Conservation (phyloP, 2,113 vertebrate genomes). For the Copsychus sechellarum region DNA sequence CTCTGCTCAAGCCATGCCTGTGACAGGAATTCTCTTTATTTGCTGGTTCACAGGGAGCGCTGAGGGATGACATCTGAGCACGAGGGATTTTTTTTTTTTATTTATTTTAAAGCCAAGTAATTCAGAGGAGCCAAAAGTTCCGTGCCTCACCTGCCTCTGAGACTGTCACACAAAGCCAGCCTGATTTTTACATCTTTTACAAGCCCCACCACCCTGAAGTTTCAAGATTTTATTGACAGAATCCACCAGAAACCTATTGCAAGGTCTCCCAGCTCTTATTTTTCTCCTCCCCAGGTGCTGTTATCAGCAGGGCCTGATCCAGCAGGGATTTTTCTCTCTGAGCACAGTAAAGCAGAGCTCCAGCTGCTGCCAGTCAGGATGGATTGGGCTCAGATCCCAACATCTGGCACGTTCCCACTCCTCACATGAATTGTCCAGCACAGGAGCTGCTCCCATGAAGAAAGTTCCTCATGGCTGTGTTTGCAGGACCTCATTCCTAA, state of each 20-base stretch:
- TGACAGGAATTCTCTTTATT: not conserved
- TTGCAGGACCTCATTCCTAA: constrained; percentile 40
- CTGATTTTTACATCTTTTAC: not conserved
- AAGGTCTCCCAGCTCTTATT: not conserved
- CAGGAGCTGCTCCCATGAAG: not conserved
- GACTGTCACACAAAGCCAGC: not conserved
- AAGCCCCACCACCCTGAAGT: not conserved
- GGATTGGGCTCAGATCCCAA: not conserved
- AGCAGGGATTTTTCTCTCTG: not conserved
- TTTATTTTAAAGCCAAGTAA: not conserved
- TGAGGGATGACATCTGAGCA: not conserved
- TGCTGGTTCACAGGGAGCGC: not conserved
- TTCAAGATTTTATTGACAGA: not conserved
- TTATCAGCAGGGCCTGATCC: not conserved
- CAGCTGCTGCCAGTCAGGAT: not conserved
- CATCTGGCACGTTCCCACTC: not conserved
- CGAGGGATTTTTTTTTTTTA: no score
- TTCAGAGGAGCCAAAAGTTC: not conserved
- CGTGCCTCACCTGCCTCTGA: not conserved
- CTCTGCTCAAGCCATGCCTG: not conserved
- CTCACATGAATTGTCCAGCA: not conserved
- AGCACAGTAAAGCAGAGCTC: not conserved
- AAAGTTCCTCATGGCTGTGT: not conserved
- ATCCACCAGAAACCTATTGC: not conserved
- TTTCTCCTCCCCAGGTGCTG: not conserved